Percentiles rank a stretch among this genome's conserved stretches.
Evolutionary conservation across 2,113 vertebrate species (phyloP).

Genomic region (Acrocephalus kingi): DNA sequence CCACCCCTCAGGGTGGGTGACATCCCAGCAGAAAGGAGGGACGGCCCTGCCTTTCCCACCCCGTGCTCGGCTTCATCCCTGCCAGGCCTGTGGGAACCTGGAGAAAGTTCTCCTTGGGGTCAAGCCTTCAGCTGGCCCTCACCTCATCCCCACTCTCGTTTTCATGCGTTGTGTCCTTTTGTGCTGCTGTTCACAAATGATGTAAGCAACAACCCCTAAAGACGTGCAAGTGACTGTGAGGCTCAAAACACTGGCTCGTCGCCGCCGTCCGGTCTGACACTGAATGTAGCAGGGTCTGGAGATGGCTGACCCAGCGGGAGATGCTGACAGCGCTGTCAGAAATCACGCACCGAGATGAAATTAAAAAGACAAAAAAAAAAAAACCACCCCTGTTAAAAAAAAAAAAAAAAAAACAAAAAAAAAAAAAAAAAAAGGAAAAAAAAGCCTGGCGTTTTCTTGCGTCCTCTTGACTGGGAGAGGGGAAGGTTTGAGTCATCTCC

Average conservation of each 20-base stretch:
- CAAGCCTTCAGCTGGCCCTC: neutral
- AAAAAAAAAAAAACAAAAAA: neutral
- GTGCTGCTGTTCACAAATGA: slow-evolving; percentile 66
- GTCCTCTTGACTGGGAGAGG: neutral
- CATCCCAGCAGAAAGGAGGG: neutral
- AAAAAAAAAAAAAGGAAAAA: neutral
- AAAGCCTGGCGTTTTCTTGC: slow-evolving; percentile 20
- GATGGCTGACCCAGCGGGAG: slow-evolving; percentile 4
- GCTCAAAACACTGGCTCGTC: neutral
- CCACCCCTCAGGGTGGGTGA: neutral
- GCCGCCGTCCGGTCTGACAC: neutral
- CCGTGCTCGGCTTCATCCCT: neutral
- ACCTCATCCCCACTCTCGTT: slow-evolving; percentile 23
- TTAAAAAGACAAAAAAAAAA: slow-evolving; percentile 5
- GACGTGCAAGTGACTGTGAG: neutral
- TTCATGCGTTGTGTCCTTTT: slow-evolving; percentile 65
- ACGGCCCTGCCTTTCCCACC: neutral
- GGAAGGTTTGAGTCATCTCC: neutral
- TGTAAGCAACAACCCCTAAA: slow-evolving; percentile 17
- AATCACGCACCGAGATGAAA: slow-evolving; percentile 45
- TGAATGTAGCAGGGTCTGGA: slow-evolving; percentile 51
- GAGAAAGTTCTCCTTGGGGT: neutral
- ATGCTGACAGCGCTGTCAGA: slow-evolving; percentile 29
- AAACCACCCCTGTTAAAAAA: neutral
- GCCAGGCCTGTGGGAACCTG: neutral